phyloP scores from a whole-genome alignment of 2,888 invertebrate genomes.

The Polyploca ridens region DNA sequence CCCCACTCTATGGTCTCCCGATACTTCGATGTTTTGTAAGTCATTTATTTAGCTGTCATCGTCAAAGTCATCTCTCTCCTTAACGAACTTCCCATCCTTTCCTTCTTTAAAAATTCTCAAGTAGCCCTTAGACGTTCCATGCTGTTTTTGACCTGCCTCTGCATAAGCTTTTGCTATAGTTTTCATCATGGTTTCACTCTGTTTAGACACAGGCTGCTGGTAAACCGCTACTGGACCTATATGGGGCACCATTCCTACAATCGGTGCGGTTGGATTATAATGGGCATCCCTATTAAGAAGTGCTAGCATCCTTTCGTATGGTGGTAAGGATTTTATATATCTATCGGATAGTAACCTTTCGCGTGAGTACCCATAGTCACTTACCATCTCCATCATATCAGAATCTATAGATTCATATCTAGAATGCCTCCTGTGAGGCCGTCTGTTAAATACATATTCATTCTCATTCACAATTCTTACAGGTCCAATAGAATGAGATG shows the following conservation, averaged over 20 bases:
- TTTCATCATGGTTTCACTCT: conserved; percentile 59
- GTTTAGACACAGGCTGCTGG: conserved; percentile 64
- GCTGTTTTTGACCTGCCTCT: conserved; percentile 24
- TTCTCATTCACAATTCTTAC: conserved; percentile 44
- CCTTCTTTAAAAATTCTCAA: neutral
- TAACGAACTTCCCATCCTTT: neutral
- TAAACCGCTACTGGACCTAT: conserved; percentile 66
- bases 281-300: conserved; percentile 55
- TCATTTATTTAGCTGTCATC: neutral
- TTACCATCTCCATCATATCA: neutral
- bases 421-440: conserved; percentile 6
- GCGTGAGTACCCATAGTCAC: neutral
- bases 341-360: neutral
- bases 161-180: conserved; percentile 52
- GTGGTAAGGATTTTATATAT: conserved; percentile 24
- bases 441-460: conserved; percentile 15
- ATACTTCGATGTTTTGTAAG: too few relatives aligned
- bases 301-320: conserved; percentile 57
- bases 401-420: conserved; percentile 2
- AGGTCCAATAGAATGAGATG: conserved; percentile 29
- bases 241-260: conserved; percentile 52
- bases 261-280: conserved; percentile 53
- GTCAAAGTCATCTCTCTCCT: neutral
- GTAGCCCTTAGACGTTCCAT: neutral
- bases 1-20: too few relatives aligned